Evolutionary conservation across 2,113 vertebrate genomes (phyloP).

Genomic region (Chrysochloris asiatica): DNA sequence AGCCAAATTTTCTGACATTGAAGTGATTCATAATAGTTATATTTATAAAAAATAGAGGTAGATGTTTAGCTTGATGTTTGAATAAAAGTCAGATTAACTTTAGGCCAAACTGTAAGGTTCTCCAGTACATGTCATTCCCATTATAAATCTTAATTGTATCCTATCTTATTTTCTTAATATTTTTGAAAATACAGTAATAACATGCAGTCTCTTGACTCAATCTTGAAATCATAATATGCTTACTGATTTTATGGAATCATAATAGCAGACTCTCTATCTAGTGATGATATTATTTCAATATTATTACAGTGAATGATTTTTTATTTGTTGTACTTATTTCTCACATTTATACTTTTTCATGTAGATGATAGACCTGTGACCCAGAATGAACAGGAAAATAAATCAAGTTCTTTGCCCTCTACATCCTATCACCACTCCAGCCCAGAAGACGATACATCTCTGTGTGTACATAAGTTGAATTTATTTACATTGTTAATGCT

Average conservation of each 20-base stretch:
- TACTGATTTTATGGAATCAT: too few species aligned
- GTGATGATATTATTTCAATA: neutral
- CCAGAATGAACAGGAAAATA: constrained; percentile 55
- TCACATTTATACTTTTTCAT: constrained; percentile 60
- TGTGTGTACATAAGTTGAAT: constrained; percentile 74
- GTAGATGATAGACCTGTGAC: constrained; percentile 49
- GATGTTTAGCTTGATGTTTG: neutral
- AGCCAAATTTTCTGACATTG: too few species aligned
- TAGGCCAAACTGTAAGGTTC: neutral
- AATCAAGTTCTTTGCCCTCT: constrained; percentile 31
- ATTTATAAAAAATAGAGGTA: constrained; percentile 31
- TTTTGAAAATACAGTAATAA: constrained; percentile 39
- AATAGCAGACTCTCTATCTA: too few species aligned
- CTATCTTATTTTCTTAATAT: constrained; percentile 6
- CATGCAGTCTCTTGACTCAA: neutral
- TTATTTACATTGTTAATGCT: constrained; percentile 35
- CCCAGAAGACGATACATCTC: constrained; percentile 48
- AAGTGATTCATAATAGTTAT: too few species aligned
- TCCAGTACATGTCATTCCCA: neutral
- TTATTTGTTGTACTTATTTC: constrained; percentile 43
- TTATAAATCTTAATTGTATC: neutral
- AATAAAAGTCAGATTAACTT: constrained; percentile 29
- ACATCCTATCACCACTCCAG: constrained; percentile 39
- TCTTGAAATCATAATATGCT: constrained; percentile 44
- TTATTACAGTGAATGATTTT: constrained; percentile 29